A percentile compares a stretch with the other conserved stretches of the same genome.
These are phyloP conservation scores for Danaus chrysippus DNA, from an alignment of 2,888 invertebrate genomes.

Conservation along the genomic window DNA sequence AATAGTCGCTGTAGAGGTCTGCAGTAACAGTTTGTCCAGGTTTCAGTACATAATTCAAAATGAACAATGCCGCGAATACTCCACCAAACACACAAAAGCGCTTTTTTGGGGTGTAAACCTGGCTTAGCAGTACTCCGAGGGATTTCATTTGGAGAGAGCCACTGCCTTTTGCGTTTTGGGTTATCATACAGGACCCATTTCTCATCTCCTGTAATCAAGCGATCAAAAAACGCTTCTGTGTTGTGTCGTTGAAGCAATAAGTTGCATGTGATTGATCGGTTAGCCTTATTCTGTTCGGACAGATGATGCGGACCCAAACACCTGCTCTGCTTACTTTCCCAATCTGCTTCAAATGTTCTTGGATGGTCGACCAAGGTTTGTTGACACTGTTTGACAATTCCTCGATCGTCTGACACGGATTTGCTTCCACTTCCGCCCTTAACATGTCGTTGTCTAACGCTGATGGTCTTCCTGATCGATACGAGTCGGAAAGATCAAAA, in stretches of 20 bases:
- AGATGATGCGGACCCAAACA: constrained; percentile 11
- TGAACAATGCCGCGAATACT: constrained; percentile 19
- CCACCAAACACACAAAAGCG: constrained; percentile 23
- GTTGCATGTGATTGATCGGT: not conserved
- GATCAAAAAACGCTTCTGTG: too few relatives aligned
- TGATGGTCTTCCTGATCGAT: too few relatives aligned
- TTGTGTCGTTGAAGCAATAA: not conserved
- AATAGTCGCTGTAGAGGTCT: constrained; percentile 17
- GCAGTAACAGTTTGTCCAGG: constrained; percentile 18
- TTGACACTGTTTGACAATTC: constrained; percentile 23
- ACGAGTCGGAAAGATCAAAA: too few relatives aligned
- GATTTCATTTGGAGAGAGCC: not conserved
- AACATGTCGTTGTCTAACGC: too few relatives aligned
- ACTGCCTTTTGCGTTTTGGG: not conserved
- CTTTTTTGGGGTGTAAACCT: constrained; percentile 16
- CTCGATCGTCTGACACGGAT: constrained; percentile 28
- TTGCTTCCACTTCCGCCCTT: constrained; percentile 19
- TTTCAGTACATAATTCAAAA: constrained; percentile 19
- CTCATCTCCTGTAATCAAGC: not conserved
- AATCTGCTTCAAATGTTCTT: constrained; percentile 23
- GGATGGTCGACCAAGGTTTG: constrained; percentile 23
- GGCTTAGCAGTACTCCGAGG: constrained; percentile 16
- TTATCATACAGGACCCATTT: not conserved
- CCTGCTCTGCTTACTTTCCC: constrained; percentile 16
- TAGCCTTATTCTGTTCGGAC: not conserved